Evolutionary conservation across 2,797 vertebrate species (phyloP).

Genomic region (Ctenopoma multispine): DNA sequence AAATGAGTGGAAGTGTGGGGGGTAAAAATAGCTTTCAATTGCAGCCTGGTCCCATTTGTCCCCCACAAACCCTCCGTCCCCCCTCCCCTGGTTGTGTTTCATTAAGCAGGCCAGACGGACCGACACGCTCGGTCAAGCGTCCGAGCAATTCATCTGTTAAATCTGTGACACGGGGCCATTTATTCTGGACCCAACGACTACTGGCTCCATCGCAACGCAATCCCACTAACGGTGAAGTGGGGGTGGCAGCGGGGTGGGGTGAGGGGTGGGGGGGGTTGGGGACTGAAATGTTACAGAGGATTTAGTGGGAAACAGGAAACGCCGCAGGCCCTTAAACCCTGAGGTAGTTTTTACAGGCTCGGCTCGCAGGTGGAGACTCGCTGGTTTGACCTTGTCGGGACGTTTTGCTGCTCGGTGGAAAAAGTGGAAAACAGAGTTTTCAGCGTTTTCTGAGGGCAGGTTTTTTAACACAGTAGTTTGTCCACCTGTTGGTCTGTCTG

Average conservation of each 20-base stretch:
- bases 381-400: constrained; percentile 23
- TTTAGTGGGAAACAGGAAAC: constrained; percentile 48
- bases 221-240: constrained; percentile 24
- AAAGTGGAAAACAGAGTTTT: constrained; percentile 5
- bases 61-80: constrained; percentile 68
- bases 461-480: too few species aligned
- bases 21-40: constrained; percentile 91
- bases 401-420: constrained; percentile 20
- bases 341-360: constrained; percentile 43
- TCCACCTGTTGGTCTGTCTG: too few species aligned
- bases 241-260: not conserved
- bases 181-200: constrained; percentile 58
- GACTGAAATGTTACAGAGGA: constrained; percentile 33
- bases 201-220: constrained; percentile 32
- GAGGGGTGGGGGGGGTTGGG: not conserved
- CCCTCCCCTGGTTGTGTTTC: constrained; percentile 84
- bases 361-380: not conserved
- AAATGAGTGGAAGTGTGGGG: constrained; percentile 42
- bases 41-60: constrained; percentile 44
- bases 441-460: not conserved
- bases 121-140: constrained; percentile 80
- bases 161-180: constrained; percentile 73
- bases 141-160: constrained; percentile 77
- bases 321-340: constrained; percentile 8
- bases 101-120: constrained; percentile 84